These are phyloP conservation scores for Lepidonotus clava DNA, from an alignment of 2,888 invertebrate species.

Conservation along the genomic window DNA sequence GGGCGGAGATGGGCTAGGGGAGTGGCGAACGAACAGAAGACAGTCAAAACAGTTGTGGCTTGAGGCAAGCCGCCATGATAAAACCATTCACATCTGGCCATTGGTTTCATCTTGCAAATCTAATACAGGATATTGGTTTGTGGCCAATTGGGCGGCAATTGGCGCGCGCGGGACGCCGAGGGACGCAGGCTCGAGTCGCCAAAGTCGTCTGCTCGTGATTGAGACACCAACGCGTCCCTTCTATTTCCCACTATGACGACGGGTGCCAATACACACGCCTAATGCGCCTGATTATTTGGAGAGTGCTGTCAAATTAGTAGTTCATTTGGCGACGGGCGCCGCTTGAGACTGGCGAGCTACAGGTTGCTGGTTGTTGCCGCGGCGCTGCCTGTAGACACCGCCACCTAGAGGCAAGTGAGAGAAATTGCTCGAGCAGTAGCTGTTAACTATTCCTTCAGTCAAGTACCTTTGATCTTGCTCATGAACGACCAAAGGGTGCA, in stretches of 20 bases:
- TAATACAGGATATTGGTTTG: slow-evolving; percentile 54
- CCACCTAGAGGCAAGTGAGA: background rate
- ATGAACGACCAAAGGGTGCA: no score
- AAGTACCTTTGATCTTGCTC: no score
- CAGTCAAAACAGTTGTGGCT: slow-evolving; percentile 46
- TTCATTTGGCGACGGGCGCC: slow-evolving; percentile 40
- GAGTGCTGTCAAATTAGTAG: slow-evolving; percentile 53
- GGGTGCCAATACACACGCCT: slow-evolving; percentile 45
- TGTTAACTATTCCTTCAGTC: no score
- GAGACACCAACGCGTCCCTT: slow-evolving; percentile 32
- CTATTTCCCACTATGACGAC: slow-evolving; percentile 48
- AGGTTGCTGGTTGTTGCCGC: slow-evolving; percentile 31
- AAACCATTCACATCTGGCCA: slow-evolving; percentile 53
- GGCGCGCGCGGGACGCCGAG: slow-evolving; percentile 5
- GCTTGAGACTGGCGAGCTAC: slow-evolving; percentile 17
- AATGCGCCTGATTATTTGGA: slow-evolving; percentile 52
- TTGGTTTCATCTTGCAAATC: slow-evolving; percentile 54
- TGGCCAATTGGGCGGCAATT: slow-evolving; percentile 49
- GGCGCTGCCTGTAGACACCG: background rate
- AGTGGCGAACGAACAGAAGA: background rate
- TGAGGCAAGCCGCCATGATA: slow-evolving; percentile 45
- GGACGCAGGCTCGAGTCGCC: slow-evolving; percentile 1
- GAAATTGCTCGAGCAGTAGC: no score
- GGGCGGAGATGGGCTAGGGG: background rate
- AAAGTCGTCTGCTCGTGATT: slow-evolving; percentile 48